phyloP scores from a whole-genome alignment of 2,797 vertebrate species.

The Bufotes viridis region DNA sequence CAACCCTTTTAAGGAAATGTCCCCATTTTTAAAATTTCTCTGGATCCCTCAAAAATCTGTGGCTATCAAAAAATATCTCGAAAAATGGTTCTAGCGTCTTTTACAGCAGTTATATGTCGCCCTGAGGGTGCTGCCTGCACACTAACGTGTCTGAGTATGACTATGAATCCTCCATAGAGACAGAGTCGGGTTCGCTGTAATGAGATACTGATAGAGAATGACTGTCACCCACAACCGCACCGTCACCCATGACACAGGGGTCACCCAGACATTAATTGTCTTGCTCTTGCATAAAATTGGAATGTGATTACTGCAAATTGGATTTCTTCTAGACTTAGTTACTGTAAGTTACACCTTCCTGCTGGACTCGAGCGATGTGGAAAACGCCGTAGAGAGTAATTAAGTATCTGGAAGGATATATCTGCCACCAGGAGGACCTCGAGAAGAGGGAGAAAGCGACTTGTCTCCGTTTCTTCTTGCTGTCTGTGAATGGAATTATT shows the following conservation, averaged over 20 bases:
- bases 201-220: not conserved
- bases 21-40: too few relatives aligned
- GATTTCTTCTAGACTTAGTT: not conserved
- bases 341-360: not conserved
- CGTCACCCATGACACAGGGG: not conserved
- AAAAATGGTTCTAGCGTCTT: too few relatives aligned
- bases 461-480: not conserved
- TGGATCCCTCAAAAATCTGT: too few relatives aligned
- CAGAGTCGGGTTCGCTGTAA: not conserved
- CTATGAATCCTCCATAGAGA: not conserved
- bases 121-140: not conserved
- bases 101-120: too few relatives aligned
- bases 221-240: not conserved
- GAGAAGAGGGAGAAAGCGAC: too few relatives aligned
- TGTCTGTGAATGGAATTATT: not conserved
- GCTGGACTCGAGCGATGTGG: not conserved
- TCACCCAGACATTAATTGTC: not conserved
- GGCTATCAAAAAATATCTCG: too few relatives aligned
- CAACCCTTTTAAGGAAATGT: too few relatives aligned
- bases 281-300: conserved; percentile 11
- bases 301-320: conserved; percentile 4
- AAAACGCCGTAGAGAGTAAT: not conserved
- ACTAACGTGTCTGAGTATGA: not conserved
- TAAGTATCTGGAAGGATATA: not conserved
- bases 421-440: too few relatives aligned